Percentiles rank a stretch among this genome's conserved stretches.
These are phyloP conservation scores for Samia ricini DNA, from an alignment of 1,140 invertebrate genomes.

Conservation along the genomic window DNA sequence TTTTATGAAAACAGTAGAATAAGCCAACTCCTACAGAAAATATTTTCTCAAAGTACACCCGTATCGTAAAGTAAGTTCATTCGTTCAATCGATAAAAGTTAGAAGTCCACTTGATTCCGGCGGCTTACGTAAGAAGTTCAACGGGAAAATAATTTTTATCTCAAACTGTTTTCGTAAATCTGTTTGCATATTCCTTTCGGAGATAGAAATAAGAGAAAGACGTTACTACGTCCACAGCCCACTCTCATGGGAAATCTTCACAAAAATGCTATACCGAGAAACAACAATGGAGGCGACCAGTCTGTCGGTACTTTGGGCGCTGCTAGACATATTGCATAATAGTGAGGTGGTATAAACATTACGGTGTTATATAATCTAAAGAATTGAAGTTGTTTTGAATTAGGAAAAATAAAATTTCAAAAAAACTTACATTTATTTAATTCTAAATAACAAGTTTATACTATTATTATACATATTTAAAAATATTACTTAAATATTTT, in stretches of 20 bases:
- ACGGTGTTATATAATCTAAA: too few species aligned
- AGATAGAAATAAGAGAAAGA: conserved; percentile 43
- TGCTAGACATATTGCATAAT: conserved; percentile 2
- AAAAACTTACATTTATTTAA: too few species aligned
- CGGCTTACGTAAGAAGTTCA: background rate
- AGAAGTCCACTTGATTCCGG: background rate
- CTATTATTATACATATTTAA: too few species aligned
- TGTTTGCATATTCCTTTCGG: conserved; percentile 40
- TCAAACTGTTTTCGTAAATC: conserved; percentile 34
- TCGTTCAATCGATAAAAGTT: background rate
- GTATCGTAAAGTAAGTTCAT: background rate
- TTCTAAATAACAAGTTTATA: too few species aligned
- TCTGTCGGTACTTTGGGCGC: conserved; percentile 37
- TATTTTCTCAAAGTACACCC: background rate
- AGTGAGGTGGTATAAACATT: background rate
- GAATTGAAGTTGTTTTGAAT: too few species aligned
- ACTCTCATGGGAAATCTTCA: conserved; percentile 61
- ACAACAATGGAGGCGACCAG: conserved; percentile 48
- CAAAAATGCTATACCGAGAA: conserved; percentile 59
- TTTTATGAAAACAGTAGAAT: background rate
- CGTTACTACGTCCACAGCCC: conserved; percentile 35
- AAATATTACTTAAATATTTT: too few species aligned
- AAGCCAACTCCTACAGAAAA: background rate
- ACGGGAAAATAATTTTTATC: conserved; percentile 33
- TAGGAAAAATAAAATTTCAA: too few species aligned